A percentile compares a stretch with the other conserved stretches of the same genome.
Conservation (phyloP, 2,113 vertebrate species). For the Pachycephala philippinensis region DNA sequence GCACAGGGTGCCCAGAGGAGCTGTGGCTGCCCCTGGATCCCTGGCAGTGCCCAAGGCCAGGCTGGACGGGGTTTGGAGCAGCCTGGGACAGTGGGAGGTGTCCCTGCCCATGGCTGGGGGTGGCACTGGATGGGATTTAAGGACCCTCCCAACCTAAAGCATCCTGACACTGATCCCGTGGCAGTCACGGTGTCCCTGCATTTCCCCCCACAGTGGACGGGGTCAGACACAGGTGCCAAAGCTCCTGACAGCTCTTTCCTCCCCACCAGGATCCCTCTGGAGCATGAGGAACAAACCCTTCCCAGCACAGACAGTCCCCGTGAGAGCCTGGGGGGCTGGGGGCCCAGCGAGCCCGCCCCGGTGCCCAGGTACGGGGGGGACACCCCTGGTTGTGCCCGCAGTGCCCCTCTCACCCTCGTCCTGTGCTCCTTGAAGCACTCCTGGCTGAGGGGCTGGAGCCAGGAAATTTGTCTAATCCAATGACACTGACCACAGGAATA, state of each 20-base stretch:
- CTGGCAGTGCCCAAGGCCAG: not conserved
- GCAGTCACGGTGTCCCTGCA: rapidly evolving
- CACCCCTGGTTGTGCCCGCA: not conserved
- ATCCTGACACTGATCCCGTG: not conserved
- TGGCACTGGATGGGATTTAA: rapidly evolving
- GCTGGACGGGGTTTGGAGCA: not conserved
- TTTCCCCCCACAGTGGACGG: no score
- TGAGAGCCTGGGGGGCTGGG: not conserved
- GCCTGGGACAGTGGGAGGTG: not conserved
- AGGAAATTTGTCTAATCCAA: not conserved
- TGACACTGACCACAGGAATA: not conserved
- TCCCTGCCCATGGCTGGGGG: not conserved
- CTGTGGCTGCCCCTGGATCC: not conserved
- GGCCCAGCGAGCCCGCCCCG: not conserved
- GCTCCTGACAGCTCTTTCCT: not conserved
- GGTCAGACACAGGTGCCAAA: not conserved
- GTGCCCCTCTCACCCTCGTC: not conserved
- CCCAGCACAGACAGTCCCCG: not conserved
- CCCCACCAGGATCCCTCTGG: not conserved
- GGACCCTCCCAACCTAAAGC: not conserved
- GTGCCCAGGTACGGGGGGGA: not conserved
- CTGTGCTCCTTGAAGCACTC: not conserved
- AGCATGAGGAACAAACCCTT: not conserved
- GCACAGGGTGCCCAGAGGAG: not conserved
- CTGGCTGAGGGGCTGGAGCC: not conserved